Evolutionary conservation across 2,113 vertebrate genomes (phyloP), one percentile per base, ranked within the genome.

Genomic region (Narcine bancroftii): DNA sequence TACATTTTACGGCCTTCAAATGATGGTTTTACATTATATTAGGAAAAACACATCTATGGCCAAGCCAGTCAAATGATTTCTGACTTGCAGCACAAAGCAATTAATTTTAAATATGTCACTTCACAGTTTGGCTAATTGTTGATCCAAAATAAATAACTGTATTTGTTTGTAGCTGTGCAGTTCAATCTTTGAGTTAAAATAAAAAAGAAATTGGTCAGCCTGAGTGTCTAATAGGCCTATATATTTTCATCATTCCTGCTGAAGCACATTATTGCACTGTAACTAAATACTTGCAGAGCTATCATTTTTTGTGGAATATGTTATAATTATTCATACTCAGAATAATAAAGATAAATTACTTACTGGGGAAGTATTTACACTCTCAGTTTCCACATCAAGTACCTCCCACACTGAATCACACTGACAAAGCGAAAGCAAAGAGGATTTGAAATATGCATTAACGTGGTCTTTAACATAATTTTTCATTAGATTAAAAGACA

Each of bases 341-440:
- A 69, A 91, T 69, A 91, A 89, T 89, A 89, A 89, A 89, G 85
- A 89, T 89, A 42, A 89, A 89, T 66, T 66, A 26, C 39, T 63
- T 66, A 65, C 2, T 26, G 24, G 56, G 21, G 60, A 71, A 45
- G 42, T 91, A 45, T 89, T 66, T 66, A 69, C 63, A 91, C 47
- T 69, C 63, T 69, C 11, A 47, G 11, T 33, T 71, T 47, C 39
- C 39, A 45, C 71, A 42, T 47, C 26, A 91, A 69, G 45, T 91
- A 65, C 39, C 65, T 69, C 89, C 63, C 26, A 7, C 89, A 69
- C 4, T 91, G 89, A 69, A 42, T 69, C 10, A 45, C 11, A 36
- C 47, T 33, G 11, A 91, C 39, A 65, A 45, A 91, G 47, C 13
- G 42, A 45, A 7, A 29, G 63, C 24, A 69, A 33, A 26, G 5